phyloP scores from a whole-genome alignment of 2,888 invertebrate genomes.

The Coremacera marginata region DNA sequence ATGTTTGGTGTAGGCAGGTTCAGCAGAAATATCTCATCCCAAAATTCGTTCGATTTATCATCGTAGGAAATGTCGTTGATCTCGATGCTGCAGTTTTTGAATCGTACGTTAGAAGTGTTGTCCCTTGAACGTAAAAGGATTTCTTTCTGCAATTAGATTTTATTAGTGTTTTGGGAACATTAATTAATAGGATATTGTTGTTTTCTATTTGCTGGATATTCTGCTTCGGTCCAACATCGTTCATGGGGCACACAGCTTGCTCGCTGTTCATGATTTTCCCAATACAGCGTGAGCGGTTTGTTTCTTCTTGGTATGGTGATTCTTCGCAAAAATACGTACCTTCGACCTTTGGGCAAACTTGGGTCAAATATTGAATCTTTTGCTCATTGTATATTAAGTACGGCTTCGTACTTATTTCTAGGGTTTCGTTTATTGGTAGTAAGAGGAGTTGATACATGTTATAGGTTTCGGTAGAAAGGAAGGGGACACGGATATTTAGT shows the following conservation, averaged over 20 bases:
- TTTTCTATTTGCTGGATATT: background rate
- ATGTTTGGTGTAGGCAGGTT: too few species aligned
- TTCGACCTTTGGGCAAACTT: conserved; percentile 36
- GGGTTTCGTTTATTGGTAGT: conserved; percentile 42
- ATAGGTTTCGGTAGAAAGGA: conserved; percentile 31
- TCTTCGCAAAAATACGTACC: conserved; percentile 30
- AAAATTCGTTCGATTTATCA: too few species aligned
- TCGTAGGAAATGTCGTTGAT: too few species aligned
- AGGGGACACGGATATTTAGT: conserved; percentile 44
- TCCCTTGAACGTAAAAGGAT: too few species aligned
- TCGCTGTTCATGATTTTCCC: background rate
- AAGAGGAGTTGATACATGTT: conserved; percentile 40
- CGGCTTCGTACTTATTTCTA: conserved; percentile 35
- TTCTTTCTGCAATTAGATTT: too few species aligned
- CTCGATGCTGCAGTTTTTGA: too few species aligned
- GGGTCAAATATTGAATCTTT: conserved; percentile 31
- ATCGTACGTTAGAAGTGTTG: too few species aligned
- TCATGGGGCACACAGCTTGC: background rate
- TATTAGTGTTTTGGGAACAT: too few species aligned
- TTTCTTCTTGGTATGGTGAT: background rate
- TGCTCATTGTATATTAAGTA: conserved; percentile 22
- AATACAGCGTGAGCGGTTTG: conserved; percentile 1
- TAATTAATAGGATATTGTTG: background rate
- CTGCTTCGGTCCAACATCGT: background rate
- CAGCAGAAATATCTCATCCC: too few species aligned